Conservation (phyloP, 2,113 vertebrate genomes). For the Oriolus oriolus region DNA sequence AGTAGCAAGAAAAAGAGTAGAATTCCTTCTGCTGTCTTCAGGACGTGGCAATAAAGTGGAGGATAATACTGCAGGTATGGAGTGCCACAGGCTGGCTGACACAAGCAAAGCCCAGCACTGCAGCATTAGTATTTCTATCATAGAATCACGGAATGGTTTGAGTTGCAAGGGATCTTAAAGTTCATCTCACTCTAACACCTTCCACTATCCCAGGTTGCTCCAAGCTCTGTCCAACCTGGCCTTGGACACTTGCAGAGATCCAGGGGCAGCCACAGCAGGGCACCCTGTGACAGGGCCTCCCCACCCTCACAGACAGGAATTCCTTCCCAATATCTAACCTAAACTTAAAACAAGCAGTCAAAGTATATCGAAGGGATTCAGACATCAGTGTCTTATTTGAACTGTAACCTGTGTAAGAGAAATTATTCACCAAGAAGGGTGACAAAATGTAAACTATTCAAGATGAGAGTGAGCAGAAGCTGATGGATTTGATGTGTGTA, state of each 20-base stretch:
- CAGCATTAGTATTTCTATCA: not conserved
- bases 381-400: not conserved
- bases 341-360: not conserved
- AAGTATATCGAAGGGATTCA: not conserved
- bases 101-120: not conserved
- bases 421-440: not conserved
- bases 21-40: not conserved
- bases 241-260: not conserved
- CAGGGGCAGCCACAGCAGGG: not conserved
- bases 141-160: not conserved
- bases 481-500: not conserved
- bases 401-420: not conserved
- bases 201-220: fast-evolving
- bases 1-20: not conserved
- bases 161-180: not conserved
- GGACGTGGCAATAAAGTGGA: not conserved
- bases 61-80: not conserved
- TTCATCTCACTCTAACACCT: not conserved
- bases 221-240: fast-evolving
- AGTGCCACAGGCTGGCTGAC: not conserved
- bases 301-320: not conserved
- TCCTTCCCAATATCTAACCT: not conserved
- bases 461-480: not conserved
- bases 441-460: not conserved
- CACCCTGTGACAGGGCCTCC: not conserved